phyloP scores from a whole-genome alignment of 2,797 vertebrate species.

The Cottoperca gobio region DNA sequence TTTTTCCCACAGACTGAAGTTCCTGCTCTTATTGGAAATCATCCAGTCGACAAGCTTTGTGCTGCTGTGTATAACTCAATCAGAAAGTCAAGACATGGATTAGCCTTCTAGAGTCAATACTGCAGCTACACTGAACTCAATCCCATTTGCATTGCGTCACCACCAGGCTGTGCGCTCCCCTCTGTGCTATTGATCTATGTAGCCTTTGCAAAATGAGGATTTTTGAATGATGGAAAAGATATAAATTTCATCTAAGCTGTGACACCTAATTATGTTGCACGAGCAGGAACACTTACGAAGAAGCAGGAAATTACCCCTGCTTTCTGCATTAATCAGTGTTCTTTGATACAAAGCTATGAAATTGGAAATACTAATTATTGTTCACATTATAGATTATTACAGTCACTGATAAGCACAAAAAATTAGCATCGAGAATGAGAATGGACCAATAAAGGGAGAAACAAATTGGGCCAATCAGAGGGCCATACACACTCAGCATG shows the following conservation, averaged over 20 bases:
- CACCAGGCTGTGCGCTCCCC: slow-evolving; percentile 17
- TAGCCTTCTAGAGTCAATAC: slow-evolving; percentile 57
- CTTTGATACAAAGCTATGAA: slow-evolving; percentile 33
- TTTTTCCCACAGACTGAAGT: slow-evolving; percentile 20
- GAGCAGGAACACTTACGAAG: slow-evolving; percentile 5
- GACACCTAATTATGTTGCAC: slow-evolving; percentile 24
- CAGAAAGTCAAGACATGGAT: slow-evolving; percentile 58
- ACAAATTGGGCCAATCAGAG: slow-evolving; percentile 35
- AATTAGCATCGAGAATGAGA: slow-evolving; percentile 11
- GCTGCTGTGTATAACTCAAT: slow-evolving; percentile 45
- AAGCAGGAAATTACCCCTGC: slow-evolving; percentile 30
- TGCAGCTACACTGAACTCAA: slow-evolving; percentile 47
- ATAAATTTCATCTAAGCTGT: slow-evolving; percentile 33
- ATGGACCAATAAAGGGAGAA: slow-evolving; percentile 22
- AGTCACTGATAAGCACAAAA: slow-evolving; percentile 19
- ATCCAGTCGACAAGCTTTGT: slow-evolving; percentile 26
- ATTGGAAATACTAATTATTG: slow-evolving; percentile 37
- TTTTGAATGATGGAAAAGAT: slow-evolving; percentile 25
- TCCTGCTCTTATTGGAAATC: slow-evolving; percentile 45
- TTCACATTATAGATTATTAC: slow-evolving; percentile 35
- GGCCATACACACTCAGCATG: slow-evolving; percentile 27
- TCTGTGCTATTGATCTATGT: slow-evolving; percentile 56
- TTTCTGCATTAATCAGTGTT: slow-evolving; percentile 18
- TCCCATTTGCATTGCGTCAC: slow-evolving; percentile 59
- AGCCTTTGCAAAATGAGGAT: slow-evolving; percentile 28